Conservation (phyloP, 2,888 invertebrate species). For the Ophraella communa region DNA sequence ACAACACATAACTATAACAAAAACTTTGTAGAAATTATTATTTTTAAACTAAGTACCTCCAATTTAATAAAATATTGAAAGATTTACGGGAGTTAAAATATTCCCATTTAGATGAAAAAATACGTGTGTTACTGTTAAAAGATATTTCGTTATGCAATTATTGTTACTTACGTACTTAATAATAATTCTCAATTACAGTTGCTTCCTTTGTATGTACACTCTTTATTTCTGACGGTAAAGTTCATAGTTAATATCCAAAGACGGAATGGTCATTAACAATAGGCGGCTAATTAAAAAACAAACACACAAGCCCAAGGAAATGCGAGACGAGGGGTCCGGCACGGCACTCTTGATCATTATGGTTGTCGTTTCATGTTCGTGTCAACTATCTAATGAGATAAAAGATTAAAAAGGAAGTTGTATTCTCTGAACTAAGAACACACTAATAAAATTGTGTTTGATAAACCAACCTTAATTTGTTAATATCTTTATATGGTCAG, state of each 20-base stretch:
- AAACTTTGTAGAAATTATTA: too few species aligned
- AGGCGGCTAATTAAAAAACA: constrained; percentile 10
- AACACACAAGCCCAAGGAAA: constrained; percentile 1
- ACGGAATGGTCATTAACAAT: constrained; percentile 2
- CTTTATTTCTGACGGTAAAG: not conserved
- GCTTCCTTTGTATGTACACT: not conserved
- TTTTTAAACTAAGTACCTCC: too few species aligned
- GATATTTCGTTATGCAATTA: not conserved
- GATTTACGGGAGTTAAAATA: too few species aligned
- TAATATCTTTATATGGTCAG: not conserved
- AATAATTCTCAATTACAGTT: not conserved
- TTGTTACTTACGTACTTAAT: not conserved
- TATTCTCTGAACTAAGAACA: not conserved
- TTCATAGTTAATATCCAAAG: not conserved
- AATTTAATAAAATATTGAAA: too few species aligned
- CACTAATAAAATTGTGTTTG: not conserved
- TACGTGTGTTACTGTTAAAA: too few species aligned
- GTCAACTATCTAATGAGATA: constrained; percentile 13
- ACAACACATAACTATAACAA: too few species aligned
- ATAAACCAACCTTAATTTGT: not conserved
- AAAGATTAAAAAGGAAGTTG: constrained; percentile 20
- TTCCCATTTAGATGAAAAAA: too few species aligned
- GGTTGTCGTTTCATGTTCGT: not conserved
- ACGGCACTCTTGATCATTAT: constrained; percentile 18
- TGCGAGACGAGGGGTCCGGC: constrained; percentile 1